These are phyloP conservation scores for Scaptomyza tumidula DNA, from an alignment of 2,888 invertebrate species.

Conservation along the genomic window DNA sequence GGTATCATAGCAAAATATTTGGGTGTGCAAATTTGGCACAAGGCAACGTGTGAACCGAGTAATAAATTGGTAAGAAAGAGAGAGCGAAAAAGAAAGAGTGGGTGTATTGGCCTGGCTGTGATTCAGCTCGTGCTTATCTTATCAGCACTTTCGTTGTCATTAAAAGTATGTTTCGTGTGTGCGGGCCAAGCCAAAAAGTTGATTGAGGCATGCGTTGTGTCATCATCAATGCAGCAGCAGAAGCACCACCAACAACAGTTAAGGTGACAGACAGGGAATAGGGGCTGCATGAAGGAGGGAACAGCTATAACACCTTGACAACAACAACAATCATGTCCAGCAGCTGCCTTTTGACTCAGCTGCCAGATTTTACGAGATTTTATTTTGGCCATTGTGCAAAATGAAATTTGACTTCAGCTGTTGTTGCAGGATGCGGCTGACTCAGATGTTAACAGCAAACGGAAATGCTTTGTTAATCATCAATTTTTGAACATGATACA, in stretches of 20 bases:
- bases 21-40: conserved; percentile 51
- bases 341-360: conserved; percentile 61
- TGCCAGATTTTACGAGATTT: conserved; percentile 44
- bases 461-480: conserved; percentile 38
- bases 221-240: conserved; percentile 35
- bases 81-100: conserved; percentile 12
- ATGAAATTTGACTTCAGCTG: conserved; percentile 51
- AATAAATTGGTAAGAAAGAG: background rate
- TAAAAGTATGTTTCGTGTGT: conserved; percentile 17
- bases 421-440: conserved; percentile 19
- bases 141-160: conserved; percentile 57
- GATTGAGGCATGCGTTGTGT: conserved; percentile 53
- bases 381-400: conserved; percentile 38
- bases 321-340: conserved; percentile 41
- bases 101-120: conserved; percentile 42
- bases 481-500: no score
- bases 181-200: conserved; percentile 49
- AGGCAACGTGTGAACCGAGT: background rate
- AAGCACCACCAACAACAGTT: background rate
- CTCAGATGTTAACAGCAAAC: conserved; percentile 1
- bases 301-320: conserved; percentile 22
- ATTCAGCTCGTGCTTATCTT: conserved; percentile 57
- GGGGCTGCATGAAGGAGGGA: conserved; percentile 4
- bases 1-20: background rate
- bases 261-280: conserved; percentile 3